phyloP scores from a whole-genome alignment of 2,797 vertebrate genomes.

The Decapterus maruadsi region DNA sequence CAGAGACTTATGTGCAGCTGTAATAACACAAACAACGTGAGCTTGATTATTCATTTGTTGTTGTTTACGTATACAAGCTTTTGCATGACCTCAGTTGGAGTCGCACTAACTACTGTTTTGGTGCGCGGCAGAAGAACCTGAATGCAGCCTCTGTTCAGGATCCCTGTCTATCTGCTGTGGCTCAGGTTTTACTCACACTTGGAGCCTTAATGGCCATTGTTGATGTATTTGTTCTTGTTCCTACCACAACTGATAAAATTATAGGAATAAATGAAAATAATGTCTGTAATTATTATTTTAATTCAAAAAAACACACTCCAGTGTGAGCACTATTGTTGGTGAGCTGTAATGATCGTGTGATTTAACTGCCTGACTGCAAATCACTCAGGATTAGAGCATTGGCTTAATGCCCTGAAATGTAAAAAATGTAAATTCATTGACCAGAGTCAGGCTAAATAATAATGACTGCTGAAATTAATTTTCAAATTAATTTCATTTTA shows the following conservation, averaged over 20 bases:
- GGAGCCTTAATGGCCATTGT: neutral
- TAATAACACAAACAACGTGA: constrained; percentile 65
- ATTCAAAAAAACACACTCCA: neutral
- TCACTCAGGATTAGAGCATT: constrained; percentile 44
- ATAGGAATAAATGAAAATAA: neutral
- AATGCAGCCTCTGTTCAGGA: constrained; percentile 29
- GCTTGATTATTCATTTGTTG: constrained; percentile 54
- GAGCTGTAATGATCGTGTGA: constrained; percentile 2
- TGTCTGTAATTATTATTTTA: neutral
- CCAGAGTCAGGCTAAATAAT: constrained; percentile 31
- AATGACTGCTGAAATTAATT: constrained; percentile 35
- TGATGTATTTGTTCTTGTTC: neutral
- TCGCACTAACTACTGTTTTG: constrained; percentile 39
- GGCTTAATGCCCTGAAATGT: constrained; percentile 33
- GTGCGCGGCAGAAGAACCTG: neutral
- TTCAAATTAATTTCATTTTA: constrained; percentile 49
- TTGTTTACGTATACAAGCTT: constrained; percentile 51
- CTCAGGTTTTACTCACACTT: neutral
- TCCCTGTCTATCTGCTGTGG: too few relatives aligned
- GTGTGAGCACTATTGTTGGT: neutral
- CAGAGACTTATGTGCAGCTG: constrained; percentile 53
- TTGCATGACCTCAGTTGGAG: constrained; percentile 64
- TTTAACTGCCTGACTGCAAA: constrained; percentile 22
- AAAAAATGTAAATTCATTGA: constrained; percentile 45
- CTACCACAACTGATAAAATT: neutral